Base-by-base conservation (phyloP, 2,113 vertebrate species). In the Myodes glareolus region DNA sequence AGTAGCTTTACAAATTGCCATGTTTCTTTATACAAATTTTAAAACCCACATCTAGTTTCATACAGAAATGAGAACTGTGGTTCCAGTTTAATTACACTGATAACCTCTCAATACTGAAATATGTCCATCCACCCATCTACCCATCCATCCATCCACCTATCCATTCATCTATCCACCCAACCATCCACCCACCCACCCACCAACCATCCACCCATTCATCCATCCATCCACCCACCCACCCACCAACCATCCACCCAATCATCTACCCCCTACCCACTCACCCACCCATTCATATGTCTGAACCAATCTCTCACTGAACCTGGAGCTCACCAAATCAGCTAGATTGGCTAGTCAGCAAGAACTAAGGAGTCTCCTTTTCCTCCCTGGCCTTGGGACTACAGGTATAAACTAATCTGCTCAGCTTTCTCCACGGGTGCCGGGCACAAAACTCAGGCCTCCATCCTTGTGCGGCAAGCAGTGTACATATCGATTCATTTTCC, bases 11-110 rank as follows among this genome's bases (percentile, higher is more conserved):
- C 25, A 85, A 85, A 16, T 33, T 65, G 13, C 68, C 47, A 33
- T 16, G 13, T 93, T 94, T 95, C 87, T 95, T 96, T 91, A 55
- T 92, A 86, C 27, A 31, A 72, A 52, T 25, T 47, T 87, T n/a
- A 36, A 97, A 96, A 95, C 33, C 42, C 42, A 29, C 33, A 65
- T 9, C 9, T 75, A 61, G 50, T 75, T 33, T 72, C 21, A 63
- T 63, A 84, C 67, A 84, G 67, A 97, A 88, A 92, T 63, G 14
- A 42, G 50, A 14, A 27, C 1, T 63, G 58, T 36, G 21, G 77
- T 70, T 97, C 27, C 0, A 1, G 88, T 97, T 96, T 94, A 76
- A 92, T 84, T 16, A 85, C 58, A 65, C 3, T 45, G 39, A 31
- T 63, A 31, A 13, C 7, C 16, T 65, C 39, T 65, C 25, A 31